Conservation (phyloP, 2,888 invertebrate genomes). For the Pedicia rivosa region DNA sequence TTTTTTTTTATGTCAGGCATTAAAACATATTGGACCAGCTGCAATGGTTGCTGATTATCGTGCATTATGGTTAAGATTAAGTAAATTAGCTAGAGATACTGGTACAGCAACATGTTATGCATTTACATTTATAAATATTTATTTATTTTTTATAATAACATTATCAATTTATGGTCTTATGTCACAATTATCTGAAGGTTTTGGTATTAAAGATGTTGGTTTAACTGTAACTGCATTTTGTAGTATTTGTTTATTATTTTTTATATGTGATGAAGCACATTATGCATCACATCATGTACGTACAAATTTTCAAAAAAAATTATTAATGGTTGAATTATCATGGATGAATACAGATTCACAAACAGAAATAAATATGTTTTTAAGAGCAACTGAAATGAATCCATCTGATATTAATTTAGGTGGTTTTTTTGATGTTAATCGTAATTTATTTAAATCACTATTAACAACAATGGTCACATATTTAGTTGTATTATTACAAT, state of each 20-base stretch:
- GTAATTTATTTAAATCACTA: conserved; percentile 54
- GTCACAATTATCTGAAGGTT: conserved; percentile 55
- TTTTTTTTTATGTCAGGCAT: conserved; percentile 29
- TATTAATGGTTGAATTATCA: conserved; percentile 52
- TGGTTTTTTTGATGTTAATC: conserved; percentile 55
- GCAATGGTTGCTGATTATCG: conserved; percentile 52
- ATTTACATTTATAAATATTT: conserved; percentile 48
- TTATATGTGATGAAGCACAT: conserved; percentile 58
- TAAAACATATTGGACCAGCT: conserved; percentile 51
- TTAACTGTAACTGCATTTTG: conserved; percentile 48
- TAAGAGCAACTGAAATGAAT: conserved; percentile 61
- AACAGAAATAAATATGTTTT: conserved; percentile 60
- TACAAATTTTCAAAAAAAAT: conserved; percentile 56
- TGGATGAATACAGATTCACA: conserved; percentile 65
- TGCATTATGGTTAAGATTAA: conserved; percentile 51
- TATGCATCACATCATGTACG: conserved; percentile 55
- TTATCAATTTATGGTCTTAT: conserved; percentile 57
- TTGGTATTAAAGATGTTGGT: conserved; percentile 56
- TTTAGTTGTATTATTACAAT: conserved; percentile 53
- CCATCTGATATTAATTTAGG: conserved; percentile 57
- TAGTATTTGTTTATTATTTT: conserved; percentile 48
- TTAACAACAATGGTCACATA: conserved; percentile 64
- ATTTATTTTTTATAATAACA: conserved; percentile 55
- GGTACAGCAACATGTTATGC: conserved; percentile 52
- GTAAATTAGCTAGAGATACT: conserved; percentile 47